Evolutionary conservation across 2,888 invertebrate species (phyloP).

Genomic region (Drosophila cognata): DNA sequence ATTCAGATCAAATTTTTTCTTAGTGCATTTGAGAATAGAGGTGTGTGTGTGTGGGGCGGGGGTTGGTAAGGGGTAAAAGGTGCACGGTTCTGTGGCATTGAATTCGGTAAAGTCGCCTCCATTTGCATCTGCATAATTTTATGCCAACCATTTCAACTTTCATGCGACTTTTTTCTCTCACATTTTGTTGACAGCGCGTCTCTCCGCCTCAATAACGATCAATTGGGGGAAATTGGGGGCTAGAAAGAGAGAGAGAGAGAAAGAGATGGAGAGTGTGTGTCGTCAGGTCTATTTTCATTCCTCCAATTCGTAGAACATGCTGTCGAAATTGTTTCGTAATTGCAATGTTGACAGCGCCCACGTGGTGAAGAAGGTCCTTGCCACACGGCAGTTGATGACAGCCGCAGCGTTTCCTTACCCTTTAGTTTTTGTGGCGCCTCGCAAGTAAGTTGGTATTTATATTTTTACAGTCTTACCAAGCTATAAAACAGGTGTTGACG

Average conservation of each 20-base stretch:
- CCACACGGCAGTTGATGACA: conserved; percentile 1
- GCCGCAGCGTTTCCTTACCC: not conserved
- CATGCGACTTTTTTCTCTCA: conserved; percentile 45
- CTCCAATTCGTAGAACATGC: conserved; percentile 69
- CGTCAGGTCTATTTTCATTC: conserved; percentile 44
- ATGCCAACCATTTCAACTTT: conserved; percentile 74
- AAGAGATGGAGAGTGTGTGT: not conserved
- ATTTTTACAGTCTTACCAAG: not conserved
- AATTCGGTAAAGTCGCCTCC: conserved; percentile 45
- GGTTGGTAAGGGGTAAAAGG: not conserved
- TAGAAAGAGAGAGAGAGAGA: not conserved
- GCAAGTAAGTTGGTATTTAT: not conserved
- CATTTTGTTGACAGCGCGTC: conserved; percentile 66
- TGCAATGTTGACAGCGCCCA: conserved; percentile 72
- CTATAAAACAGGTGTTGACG: not conserved
- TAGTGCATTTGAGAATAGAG: not conserved
- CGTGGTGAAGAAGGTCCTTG: conserved; percentile 45
- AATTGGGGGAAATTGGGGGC: conserved; percentile 18
- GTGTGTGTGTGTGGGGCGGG: not conserved
- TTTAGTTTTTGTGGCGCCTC: not conserved
- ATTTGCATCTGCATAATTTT: conserved; percentile 69
- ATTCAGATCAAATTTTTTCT: not conserved
- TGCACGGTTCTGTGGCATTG: conserved; percentile 54
- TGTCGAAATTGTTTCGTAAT: conserved; percentile 80
- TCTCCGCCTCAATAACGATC: conserved; percentile 49